Conservation (phyloP, 2,797 vertebrate species). For the Girardinus metallicus region DNA sequence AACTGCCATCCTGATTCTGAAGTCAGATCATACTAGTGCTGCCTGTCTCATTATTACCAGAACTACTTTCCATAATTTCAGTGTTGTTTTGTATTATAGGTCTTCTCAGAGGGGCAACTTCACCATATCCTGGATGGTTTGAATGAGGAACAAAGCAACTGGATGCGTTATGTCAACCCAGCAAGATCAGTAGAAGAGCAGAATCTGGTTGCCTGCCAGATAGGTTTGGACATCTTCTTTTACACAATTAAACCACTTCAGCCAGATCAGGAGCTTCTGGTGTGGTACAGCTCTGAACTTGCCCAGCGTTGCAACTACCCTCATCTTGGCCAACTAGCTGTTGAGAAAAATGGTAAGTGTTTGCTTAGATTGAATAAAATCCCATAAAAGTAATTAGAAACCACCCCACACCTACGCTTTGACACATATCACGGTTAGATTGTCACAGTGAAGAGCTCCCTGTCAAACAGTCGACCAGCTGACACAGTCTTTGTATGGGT, state of each 20-base stretch:
- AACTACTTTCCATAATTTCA: slow-evolving; percentile 4
- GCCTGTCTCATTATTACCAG: slow-evolving; percentile 9
- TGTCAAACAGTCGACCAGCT: slow-evolving; percentile 50
- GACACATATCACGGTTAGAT: slow-evolving; percentile 42
- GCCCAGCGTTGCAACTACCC: slow-evolving; percentile 90
- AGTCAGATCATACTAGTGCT: neutral
- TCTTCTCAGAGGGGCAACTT: slow-evolving; percentile 87
- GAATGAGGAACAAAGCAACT: slow-evolving; percentile 92
- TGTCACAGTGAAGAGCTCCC: slow-evolving; percentile 29
- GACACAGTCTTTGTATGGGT: slow-evolving; percentile 69
- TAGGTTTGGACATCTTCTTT: slow-evolving; percentile 92
- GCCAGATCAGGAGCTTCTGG: slow-evolving; percentile 91
- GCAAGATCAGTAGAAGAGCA: slow-evolving; percentile 86
- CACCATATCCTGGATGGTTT: slow-evolving; percentile 94
- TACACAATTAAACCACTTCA: slow-evolving; percentile 90
- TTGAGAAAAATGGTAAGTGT: slow-evolving; percentile 86
- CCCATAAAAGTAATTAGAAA: slow-evolving; percentile 23
- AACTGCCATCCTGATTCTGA: slow-evolving; percentile 56
- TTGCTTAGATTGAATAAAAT: neutral
- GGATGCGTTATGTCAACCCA: slow-evolving; percentile 96
- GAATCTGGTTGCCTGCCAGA: slow-evolving; percentile 93
- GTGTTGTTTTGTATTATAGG: slow-evolving; percentile 69
- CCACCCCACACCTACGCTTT: slow-evolving; percentile 20
- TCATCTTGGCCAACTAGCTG: slow-evolving; percentile 84
- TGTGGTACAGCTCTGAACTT: slow-evolving; percentile 94